Base-by-base conservation (phyloP, 2,888 invertebrate species). In the Phyllotreta cruciferae region DNA sequence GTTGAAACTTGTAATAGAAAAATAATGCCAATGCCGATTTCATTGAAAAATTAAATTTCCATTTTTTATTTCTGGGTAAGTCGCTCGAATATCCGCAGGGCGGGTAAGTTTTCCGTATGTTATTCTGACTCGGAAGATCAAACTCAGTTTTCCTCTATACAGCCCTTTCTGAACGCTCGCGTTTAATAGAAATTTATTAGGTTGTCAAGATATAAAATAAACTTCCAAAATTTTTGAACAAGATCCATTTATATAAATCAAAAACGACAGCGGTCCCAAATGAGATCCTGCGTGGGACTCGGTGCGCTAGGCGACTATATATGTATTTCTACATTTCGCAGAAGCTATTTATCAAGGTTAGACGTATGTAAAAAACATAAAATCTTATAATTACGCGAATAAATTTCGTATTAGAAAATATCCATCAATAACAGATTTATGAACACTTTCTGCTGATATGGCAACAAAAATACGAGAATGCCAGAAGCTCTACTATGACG, bases 221-320 rank as follows among this genome's bases (percentile, higher is more conserved):
- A 56, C 56, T 55, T 35, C 37, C 14, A 56, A 56, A 56, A 54
- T n/a, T 45, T 56, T 56, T 44, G 44, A n/a, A 56, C 44, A 13
- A 39, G 11, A 56, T 13, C 56, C 56, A 56, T 56, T 56, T 56
- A 56, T 56, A 56, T 56, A 56, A 56, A 56, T 56, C 55, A 55
- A 55, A 44, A 44, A 44, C 14, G 56, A 45, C 56, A 56, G 56
- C 44, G 55, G 55, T 55, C 55, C 55, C 56, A 56, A 56, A 56
- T 56, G 56, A 45, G 56, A 56, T 45, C 56, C 42, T 11, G 45
- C 11, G 37, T 10, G 44, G 45, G 36, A 55, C 44, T 11, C 35
- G 36, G 37, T 14, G 14, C 14, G 45, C 13, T 36, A 14, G 56
- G 36, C 56, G 44, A 37, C 56, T 36, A 13, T 56, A 56, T 56